Evolutionary conservation across 2,888 invertebrate species (phyloP), one percentile per base, ranked within the genome.

Genomic region (Pollenia amentaria): DNA sequence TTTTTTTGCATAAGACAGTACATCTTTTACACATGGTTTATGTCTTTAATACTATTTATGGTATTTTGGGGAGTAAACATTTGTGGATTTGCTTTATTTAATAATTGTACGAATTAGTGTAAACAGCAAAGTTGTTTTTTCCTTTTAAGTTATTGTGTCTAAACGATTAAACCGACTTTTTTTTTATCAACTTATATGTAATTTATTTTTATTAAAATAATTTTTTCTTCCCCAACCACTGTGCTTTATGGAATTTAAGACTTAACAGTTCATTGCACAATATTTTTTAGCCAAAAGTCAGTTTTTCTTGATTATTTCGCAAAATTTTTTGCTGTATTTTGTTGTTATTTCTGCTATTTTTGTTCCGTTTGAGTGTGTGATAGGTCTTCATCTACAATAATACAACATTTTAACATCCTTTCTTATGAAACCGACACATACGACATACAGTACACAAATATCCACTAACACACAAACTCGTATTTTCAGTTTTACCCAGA

Each of bases 211-310:
- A 29, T n/a, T 21, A 9, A 67, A 38, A 38, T 51, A 14, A 38
- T 21, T 12, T 18, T 69, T 40, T 14, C 4, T 38, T 9, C 14
- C 48, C 0, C 11, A 44, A 69, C 51, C 69, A 79, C 78, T 21
- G 69, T 79, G 16, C 53, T 40, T 16, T 48, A 70, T 29, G 12
- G 4, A 53, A 57, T 60, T 76, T 82, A 40, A 42, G 65, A 44
- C 46, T 77, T 72, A 29, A 67, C 60, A 77, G 81, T 67, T 85
- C 81, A 81, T 81, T 81, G 77, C 42, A 77, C 72, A 81, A 76
- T 64, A 76, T 70, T 62, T 69, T 60, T 51, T 72, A 60, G 67
- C 44, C 77, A 65, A 78, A 77, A 81, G 48, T 67, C 72, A 67
- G 70, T 77, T 67, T 73, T 85, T 72, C 77, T 81, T 85, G 72